Evolutionary conservation across 2,797 vertebrate species (phyloP).

Genomic region (Hapalemur alaotrensis): DNA sequence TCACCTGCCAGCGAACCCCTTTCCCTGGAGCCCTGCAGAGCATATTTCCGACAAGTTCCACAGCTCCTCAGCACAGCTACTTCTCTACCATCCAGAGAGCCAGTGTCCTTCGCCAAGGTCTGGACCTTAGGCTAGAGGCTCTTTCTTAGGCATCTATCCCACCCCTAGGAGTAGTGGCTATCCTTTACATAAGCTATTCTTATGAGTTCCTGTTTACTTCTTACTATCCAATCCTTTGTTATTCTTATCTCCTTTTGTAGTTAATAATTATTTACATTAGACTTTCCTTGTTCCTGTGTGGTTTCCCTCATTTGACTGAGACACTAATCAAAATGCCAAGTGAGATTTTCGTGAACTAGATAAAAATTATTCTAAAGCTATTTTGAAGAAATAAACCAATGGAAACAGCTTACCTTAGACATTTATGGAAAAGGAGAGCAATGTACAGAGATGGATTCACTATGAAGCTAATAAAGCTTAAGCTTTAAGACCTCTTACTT

Average conservation of each 20-base stretch:
- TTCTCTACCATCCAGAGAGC: neutral
- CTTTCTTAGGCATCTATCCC: neutral
- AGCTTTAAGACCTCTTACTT: neutral
- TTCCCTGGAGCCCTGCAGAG: no score
- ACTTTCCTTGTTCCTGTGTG: neutral
- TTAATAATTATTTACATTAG: neutral
- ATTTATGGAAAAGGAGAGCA: neutral
- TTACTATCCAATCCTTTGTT: neutral
- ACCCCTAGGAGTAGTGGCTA: neutral
- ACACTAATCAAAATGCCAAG: neutral
- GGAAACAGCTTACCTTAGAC: no score
- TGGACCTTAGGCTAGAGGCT: neutral
- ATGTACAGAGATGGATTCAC: neutral
- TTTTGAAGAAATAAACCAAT: neutral
- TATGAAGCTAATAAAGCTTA: neutral
- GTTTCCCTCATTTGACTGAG: neutral
- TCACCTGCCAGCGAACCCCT: neutral
- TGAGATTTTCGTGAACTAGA: neutral
- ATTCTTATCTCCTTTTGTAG: neutral
- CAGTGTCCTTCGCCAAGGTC: neutral
- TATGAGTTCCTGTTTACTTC: neutral
- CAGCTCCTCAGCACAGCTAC: neutral
- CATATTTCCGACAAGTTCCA: neutral
- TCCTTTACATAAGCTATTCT: neutral
- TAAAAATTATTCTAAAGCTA: neutral